Evolutionary conservation across 2,113 vertebrate species (phyloP).

Genomic region (Sigmodon hispidus): DNA sequence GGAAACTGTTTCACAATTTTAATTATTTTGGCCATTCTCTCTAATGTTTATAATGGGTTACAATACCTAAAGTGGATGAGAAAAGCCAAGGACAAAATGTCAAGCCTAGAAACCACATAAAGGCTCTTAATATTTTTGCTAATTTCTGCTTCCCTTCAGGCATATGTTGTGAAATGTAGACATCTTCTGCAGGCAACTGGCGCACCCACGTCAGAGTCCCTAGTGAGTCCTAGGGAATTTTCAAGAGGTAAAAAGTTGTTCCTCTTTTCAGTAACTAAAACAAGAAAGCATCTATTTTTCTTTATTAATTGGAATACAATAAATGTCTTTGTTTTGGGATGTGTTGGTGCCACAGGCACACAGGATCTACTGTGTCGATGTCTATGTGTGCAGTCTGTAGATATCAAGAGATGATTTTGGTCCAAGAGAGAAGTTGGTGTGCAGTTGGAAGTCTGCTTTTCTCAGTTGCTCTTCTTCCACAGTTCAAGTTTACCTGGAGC

Average conservation of each 20-base stretch:
- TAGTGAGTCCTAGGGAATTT: neutral
- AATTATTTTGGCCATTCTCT: constrained; percentile 55
- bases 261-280: neutral
- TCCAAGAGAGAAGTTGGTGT: neutral
- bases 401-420: neutral
- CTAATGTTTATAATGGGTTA: constrained; percentile 34
- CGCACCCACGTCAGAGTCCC: neutral
- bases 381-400: neutral
- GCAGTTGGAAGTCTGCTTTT: neutral
- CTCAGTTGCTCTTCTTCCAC: neutral
- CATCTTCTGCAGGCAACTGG: neutral
- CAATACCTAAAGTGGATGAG: constrained; percentile 58
- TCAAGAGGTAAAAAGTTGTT: constrained; percentile 38
- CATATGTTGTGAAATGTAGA: constrained; percentile 52
- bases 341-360: neutral
- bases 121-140: constrained; percentile 60
- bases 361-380: neutral
- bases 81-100: constrained; percentile 66
- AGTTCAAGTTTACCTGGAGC: neutral
- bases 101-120: constrained; percentile 66
- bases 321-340: neutral
- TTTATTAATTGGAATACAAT: neutral
- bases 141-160: constrained; percentile 36
- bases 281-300: constrained; percentile 33
- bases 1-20: constrained; percentile 75